Conservation (phyloP, 2,888 invertebrate genomes). For the Diarsia dahlii region DNA sequence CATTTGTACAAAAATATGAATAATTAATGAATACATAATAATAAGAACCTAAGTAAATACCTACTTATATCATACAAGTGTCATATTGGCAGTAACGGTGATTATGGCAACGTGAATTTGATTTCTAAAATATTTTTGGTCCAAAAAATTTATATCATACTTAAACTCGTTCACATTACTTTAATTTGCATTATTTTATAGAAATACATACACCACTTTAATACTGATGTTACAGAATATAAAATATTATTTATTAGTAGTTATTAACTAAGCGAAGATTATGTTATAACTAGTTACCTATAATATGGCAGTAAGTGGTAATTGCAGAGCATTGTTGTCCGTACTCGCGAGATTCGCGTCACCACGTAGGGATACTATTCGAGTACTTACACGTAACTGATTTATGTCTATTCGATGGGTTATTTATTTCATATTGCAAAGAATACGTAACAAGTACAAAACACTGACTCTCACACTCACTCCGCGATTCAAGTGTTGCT, state of each 20-base stretch:
- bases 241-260: constrained; percentile 81
- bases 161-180: constrained; percentile 80
- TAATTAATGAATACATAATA: constrained; percentile 69
- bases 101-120: constrained; percentile 90
- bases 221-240: constrained; percentile 88
- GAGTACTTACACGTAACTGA: constrained; percentile 80
- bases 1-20: constrained; percentile 84
- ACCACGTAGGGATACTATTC: constrained; percentile 79
- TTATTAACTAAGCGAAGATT: constrained; percentile 87
- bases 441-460: constrained; percentile 77
- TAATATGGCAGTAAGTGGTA: constrained; percentile 90
- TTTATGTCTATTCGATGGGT: constrained; percentile 88
- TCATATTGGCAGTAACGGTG: constrained; percentile 89
- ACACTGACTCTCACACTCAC: constrained; percentile 75
- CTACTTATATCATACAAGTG: constrained; percentile 80
- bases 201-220: constrained; percentile 89
- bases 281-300: constrained; percentile 86
- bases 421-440: constrained; percentile 77
- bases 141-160: constrained; percentile 85
- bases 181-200: constrained; percentile 78
- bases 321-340: constrained; percentile 78
- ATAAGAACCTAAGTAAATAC: constrained; percentile 70
- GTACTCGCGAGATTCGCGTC: constrained; percentile 85
- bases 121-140: constrained; percentile 89
- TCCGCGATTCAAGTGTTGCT: constrained; percentile 63